Conservation (phyloP, 2,888 invertebrate genomes). For the Mythimna pallens region DNA sequence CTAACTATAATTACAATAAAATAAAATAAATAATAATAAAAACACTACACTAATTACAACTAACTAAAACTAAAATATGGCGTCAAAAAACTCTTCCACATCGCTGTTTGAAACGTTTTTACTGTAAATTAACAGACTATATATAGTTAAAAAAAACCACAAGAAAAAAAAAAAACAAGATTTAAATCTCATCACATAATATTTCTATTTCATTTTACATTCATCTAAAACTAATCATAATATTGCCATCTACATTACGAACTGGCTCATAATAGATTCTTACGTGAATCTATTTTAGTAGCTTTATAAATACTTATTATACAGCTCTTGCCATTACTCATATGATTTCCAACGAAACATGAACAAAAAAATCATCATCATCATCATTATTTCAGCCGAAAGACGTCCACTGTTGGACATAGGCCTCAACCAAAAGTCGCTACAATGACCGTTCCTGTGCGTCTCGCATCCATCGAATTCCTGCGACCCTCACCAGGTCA, state of each 20-base stretch:
- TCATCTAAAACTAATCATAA: conserved; percentile 25
- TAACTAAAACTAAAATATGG: no score
- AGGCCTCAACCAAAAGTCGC: no score
- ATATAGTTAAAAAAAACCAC: not conserved
- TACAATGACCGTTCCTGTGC: no score
- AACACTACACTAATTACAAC: no score
- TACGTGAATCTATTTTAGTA: conserved; percentile 49
- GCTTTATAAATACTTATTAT: conserved; percentile 44
- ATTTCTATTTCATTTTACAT: not conserved
- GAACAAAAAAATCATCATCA: conserved; percentile 36
- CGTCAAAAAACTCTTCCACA: no score
- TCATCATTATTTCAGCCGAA: no score
- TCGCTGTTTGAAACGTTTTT: no score
- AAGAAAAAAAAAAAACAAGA: not conserved
- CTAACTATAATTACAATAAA: no score
- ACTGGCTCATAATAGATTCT: conserved; percentile 47
- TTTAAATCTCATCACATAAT: not conserved
- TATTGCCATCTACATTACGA: conserved; percentile 45
- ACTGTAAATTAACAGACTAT: not conserved
- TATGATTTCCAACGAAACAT: conserved; percentile 6
- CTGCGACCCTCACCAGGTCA: no score
- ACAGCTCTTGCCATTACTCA: conserved; percentile 30
- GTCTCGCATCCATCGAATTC: no score
- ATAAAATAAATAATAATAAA: no score
- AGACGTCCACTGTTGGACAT: no score